Percentiles rank a stretch among this genome's conserved stretches.
phyloP scores from a whole-genome alignment of 2,888 invertebrate genomes.

The Allacma fusca region DNA sequence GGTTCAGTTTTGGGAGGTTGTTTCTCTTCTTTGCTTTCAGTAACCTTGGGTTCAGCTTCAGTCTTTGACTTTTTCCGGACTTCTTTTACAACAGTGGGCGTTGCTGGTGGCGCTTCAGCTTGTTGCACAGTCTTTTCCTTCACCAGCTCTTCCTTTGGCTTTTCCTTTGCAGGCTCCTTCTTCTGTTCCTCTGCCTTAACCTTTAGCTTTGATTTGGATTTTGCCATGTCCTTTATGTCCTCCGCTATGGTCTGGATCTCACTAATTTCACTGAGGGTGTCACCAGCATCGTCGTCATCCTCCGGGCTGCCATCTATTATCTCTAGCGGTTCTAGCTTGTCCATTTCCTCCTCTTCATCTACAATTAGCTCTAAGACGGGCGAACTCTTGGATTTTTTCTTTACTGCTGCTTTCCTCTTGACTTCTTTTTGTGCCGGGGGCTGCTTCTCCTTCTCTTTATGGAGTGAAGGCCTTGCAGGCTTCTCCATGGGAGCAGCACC shows the following conservation, averaged over 20 bases:
- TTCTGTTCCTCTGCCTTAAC: slow-evolving; percentile 39
- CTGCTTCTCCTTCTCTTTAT: neutral
- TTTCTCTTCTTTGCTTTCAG: neutral
- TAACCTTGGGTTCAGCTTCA: slow-evolving; percentile 31
- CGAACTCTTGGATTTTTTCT: slow-evolving; percentile 57
- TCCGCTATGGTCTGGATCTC: slow-evolving; percentile 59
- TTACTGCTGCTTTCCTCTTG: slow-evolving; percentile 40
- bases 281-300: slow-evolving; percentile 54
- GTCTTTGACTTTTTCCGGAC: neutral
- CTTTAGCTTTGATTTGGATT: slow-evolving; percentile 21
- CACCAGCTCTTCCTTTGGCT: slow-evolving; percentile 55
- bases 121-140: slow-evolving; percentile 53
- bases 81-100: slow-evolving; percentile 10
- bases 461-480: slow-evolving; percentile 10
- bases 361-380: slow-evolving; percentile 67
- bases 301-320: slow-evolving; percentile 37
- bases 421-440: neutral
- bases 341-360: slow-evolving; percentile 73
- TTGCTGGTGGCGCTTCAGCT: slow-evolving; percentile 37
- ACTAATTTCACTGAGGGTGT: slow-evolving; percentile 60
- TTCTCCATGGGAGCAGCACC: slow-evolving; percentile 32
- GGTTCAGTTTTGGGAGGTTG: neutral
- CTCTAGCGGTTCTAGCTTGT: slow-evolving; percentile 38
- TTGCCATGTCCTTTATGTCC: slow-evolving; percentile 45
- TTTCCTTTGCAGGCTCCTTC: slow-evolving; percentile 48